Evolutionary conservation across 2,888 invertebrate genomes (phyloP), one percentile per base, ranked within the genome.

Genomic region (Oligia fasciuncula): DNA sequence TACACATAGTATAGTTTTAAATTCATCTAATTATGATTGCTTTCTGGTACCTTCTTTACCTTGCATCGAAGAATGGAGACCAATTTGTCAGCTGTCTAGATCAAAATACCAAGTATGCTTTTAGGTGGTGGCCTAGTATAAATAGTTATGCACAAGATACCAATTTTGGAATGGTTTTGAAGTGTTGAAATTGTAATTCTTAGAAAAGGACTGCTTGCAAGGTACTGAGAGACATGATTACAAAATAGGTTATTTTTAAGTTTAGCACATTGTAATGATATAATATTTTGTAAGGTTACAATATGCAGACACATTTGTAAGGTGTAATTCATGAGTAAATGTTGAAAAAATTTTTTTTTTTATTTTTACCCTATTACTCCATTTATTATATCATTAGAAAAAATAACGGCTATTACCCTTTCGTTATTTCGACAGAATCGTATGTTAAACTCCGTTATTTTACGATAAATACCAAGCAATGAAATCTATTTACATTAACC

Each of bases 251-350:
- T 95, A 95, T 92, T 94, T 95, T 95, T 96, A 96, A 96, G 96
- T 96, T 96, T 96, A 96, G 96, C 96, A 96, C 96, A 96, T 96
- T 96, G 94, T 95, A 96, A 95, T 95, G 88, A 94, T 95, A 94
- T 95, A 92, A 94, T 94, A 93, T 92, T 95, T 95, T 96, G 92
- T 96, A 97, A 96, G 96, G 93, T 96, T 95, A 96, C 95, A 94
- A 95, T 95, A 96, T 95, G 95, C 96, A 93, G 93, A 96, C 95
- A 95, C 95, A 95, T 96, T 95, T 96, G 95, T 97, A 96, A 95
- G 94, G 94, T 95, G 95, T 97, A 95, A 95, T 96, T 96, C 96
- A 96, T 96, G 94, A 95, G 94, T 97, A 97, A 96, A 97, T 96
- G 96, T 96, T 95, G 92, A 95, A 96, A 96, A 85, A 84, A 69